Evolutionary conservation across 2,888 invertebrate species (phyloP).

Genomic region (Trachelus stipa): DNA sequence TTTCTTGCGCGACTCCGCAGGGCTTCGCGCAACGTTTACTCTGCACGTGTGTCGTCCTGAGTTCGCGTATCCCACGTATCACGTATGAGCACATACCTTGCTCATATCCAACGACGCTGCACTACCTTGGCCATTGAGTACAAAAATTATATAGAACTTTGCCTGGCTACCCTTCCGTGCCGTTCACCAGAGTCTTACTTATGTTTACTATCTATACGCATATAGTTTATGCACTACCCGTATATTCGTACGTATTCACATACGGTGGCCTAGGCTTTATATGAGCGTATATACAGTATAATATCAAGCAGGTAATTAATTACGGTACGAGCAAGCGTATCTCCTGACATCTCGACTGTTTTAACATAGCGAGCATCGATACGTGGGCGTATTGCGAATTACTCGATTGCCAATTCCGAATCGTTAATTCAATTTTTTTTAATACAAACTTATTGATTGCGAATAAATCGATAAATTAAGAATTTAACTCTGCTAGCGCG

Average conservation of each 20-base stretch:
- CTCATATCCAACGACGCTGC: too few species aligned
- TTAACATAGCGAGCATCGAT: constrained; percentile 50
- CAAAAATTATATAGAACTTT: too few species aligned
- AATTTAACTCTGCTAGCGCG: too few species aligned
- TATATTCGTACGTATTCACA: neutral
- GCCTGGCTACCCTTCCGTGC: too few species aligned
- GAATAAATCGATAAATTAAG: too few species aligned
- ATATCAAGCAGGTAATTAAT: constrained; percentile 56
- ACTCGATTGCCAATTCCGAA: constrained; percentile 39
- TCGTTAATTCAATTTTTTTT: constrained; percentile 44
- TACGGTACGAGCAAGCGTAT: constrained; percentile 49
- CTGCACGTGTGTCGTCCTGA: too few species aligned
- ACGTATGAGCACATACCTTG: too few species aligned
- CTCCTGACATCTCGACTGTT: constrained; percentile 51
- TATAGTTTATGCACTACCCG: neutral
- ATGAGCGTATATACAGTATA: constrained; percentile 17
- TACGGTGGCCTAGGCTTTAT: too few species aligned
- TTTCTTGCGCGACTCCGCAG: constrained; percentile 42
- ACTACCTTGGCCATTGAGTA: too few species aligned
- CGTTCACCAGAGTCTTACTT: too few species aligned
- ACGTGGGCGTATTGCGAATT: constrained; percentile 53
- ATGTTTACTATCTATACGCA: neutral
- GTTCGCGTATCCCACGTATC: constrained; percentile 11
- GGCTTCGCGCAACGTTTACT: constrained; percentile 5
- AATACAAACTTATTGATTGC: too few species aligned